A percentile compares a stretch with the other conserved stretches of the same genome.
Conservation (phyloP, 35 echinoderm and acorn worm genomes). For the Anneissia japonica region DNA sequence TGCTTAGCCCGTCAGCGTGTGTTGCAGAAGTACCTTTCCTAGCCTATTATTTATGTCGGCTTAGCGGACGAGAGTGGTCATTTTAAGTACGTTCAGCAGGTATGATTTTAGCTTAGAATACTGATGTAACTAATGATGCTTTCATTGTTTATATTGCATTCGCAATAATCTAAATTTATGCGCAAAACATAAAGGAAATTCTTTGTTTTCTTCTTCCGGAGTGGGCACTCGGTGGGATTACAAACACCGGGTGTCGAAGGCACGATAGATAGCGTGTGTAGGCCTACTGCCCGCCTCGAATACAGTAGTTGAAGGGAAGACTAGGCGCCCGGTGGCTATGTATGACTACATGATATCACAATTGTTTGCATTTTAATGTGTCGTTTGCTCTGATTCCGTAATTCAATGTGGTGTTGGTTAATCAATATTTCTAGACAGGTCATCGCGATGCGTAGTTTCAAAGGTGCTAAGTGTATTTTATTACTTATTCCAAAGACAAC, state of each 20-base stretch:
- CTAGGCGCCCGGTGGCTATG: no score
- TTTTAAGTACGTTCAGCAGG: background rate
- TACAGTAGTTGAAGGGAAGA: no score
- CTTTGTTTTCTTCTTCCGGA: slow-evolving; percentile 1
- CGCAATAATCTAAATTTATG: background rate
- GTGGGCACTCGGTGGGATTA: background rate
- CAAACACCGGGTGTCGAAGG: background rate
- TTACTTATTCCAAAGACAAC: no score
- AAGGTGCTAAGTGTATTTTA: no score
- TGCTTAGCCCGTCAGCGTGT: background rate
- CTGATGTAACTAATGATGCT: background rate
- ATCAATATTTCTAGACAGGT: no score
- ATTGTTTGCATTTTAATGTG: no score
- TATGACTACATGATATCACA: no score
- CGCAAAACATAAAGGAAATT: background rate
- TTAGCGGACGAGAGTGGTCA: background rate
- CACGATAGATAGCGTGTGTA: background rate
- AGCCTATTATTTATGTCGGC: background rate
- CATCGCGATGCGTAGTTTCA: no score
- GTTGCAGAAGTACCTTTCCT: background rate
- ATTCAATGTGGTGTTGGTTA: no score
- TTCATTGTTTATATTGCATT: background rate
- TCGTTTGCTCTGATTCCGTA: no score
- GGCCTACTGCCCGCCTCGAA: no score
- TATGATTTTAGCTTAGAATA: background rate